Base-by-base conservation (phyloP, 1,140 invertebrate genomes). In the Pissodes strobi region DNA sequence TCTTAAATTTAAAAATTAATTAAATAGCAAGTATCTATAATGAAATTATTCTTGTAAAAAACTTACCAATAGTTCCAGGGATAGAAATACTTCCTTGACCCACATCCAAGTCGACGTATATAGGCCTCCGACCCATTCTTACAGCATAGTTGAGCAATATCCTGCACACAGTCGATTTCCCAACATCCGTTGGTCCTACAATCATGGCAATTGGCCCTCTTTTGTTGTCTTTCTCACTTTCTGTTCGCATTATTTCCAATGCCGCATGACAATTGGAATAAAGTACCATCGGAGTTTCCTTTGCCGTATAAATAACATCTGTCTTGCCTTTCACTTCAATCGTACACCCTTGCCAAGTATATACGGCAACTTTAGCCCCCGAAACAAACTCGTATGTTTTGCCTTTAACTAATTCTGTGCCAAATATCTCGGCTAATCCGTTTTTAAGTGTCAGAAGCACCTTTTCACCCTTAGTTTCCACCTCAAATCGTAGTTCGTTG, bases 41-140 rank as follows among this genome's bases (percentile, higher is more conserved):
- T n/a, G n/a, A n/a, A n/a, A n/a, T n/a, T n/a, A n/a, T n/a, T n/a
- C n/a, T n/a, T n/a, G n/a, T n/a, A n/a, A n/a, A 52, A 53, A 12
- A 69, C 75, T 72, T 71, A 88, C 89, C 93, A 49, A 98, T 86
- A 39, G 93, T 95, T 12, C 95, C 95, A 9, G 95, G 94, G 48
- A 98, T 88, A 18, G 93, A 93, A 67, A 98, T 94, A 30, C 89
- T 85, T 1, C 94, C 95, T 82, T 99, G 95, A 8, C 95, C 96
- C 8, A 98, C 92, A 85, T 99, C 97, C 12, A 99, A 80, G 78
- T 99, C 97, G 2, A 98, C 93, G 79, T 89, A 95, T 61, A 99
- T 90, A 0, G 97, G 92, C 38, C 90, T 80, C 52, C 87, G 83
- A 0, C 90, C 92, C 80, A 94, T 87, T 52, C 95, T 80, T 0